Evolutionary conservation across 1,140 invertebrate genomes (phyloP).

Genomic region (Eurosta solidaginis): DNA sequence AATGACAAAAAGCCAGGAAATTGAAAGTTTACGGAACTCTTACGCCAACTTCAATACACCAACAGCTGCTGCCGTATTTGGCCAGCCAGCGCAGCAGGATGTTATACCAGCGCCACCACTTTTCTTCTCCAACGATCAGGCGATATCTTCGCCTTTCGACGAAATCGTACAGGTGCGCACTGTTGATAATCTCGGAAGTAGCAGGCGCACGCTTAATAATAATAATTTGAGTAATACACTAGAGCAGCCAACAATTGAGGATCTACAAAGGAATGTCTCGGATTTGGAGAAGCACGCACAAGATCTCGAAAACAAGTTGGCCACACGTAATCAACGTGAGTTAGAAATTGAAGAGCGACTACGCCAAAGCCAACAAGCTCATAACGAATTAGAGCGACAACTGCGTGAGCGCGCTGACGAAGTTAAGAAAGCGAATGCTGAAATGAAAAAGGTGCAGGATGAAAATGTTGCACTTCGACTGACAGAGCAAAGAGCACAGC

Average conservation of each 20-base stretch:
- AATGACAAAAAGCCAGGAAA: constrained; percentile 28
- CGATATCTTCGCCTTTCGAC: constrained; percentile 48
- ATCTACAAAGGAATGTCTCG: constrained; percentile 54
- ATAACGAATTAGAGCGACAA: constrained; percentile 20
- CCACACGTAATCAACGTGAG: constrained; percentile 37
- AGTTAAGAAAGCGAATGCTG: not conserved
- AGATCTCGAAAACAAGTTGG: constrained; percentile 47
- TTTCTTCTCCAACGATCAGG: constrained; percentile 46
- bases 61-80: not conserved
- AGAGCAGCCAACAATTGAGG: constrained; percentile 51
- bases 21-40: constrained; percentile 28
- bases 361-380: constrained; percentile 42
- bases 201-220: not conserved
- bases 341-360: constrained; percentile 41
- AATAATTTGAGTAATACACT: not conserved
- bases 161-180: constrained; percentile 45
- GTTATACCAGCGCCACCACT: constrained; percentile 42
- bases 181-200: constrained; percentile 31
- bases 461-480: not conserved
- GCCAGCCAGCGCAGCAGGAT: not conserved
- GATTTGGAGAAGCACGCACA: constrained; percentile 57
- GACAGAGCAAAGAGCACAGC: not conserved
- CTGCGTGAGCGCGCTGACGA: constrained; percentile 20
- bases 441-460: not conserved
- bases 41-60: not conserved